phyloP scores from a whole-genome alignment of 2,113 vertebrate genomes.

The Morone chrysops region DNA sequence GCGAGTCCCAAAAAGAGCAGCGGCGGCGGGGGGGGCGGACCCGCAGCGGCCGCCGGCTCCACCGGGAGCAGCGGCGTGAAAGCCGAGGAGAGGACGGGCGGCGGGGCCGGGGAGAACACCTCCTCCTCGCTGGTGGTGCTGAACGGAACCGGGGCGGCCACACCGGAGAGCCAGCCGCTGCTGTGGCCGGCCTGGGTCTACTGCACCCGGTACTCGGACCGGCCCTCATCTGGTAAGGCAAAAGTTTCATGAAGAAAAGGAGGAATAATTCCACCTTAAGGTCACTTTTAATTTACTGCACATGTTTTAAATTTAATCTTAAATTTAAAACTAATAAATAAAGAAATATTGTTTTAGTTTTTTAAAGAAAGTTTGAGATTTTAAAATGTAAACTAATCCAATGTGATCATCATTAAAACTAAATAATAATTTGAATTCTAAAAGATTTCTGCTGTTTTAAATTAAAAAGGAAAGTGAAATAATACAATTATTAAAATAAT shows the following conservation, averaged over 20 bases:
- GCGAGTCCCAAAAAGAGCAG: conserved; percentile 61
- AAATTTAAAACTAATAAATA: too few relatives aligned
- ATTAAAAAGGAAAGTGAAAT: too few relatives aligned
- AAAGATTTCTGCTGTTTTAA: too few relatives aligned
- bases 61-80: conserved; percentile 61
- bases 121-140: conserved; percentile 85
- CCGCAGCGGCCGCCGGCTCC: neutral
- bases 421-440: too few relatives aligned
- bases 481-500: too few relatives aligned
- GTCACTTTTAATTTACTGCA: too few relatives aligned
- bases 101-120: conserved; percentile 79
- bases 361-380: too few relatives aligned
- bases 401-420: too few relatives aligned
- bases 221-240: conserved; percentile 96
- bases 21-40: conserved; percentile 1
- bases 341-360: too few relatives aligned
- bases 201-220: conserved; percentile 95
- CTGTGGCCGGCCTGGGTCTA: conserved; percentile 98
- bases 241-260: conserved; percentile 41
- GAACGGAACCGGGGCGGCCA: conserved; percentile 81
- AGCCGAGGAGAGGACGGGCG: conserved; percentile 76
- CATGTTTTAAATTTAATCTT: too few relatives aligned
- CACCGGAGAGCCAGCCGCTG: conserved; percentile 87
- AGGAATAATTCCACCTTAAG: too few relatives aligned
- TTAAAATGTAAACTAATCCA: too few relatives aligned